Base-by-base conservation (phyloP, 2,113 vertebrate genomes). In the Labrus mixtus region DNA sequence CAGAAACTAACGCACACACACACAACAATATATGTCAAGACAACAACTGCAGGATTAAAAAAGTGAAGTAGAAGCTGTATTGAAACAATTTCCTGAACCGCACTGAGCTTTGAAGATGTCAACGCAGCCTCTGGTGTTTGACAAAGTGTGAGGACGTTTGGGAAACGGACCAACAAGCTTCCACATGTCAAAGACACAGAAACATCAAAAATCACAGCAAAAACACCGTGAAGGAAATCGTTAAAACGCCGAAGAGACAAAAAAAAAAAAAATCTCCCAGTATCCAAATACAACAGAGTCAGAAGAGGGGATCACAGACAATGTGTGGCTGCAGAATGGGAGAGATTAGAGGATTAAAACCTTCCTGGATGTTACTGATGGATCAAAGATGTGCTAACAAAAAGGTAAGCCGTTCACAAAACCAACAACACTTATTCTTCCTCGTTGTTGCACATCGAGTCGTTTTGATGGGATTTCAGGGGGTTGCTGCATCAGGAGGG, bases 301-400 rank as follows among this genome's bases (percentile, higher is more conserved):
- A 76, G 53, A 85, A 60, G 56, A 50, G 19, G 69, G 57, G 80
- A 89, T 82, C 78, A 84, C 15, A 78, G 69, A 41, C 75, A 41
- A 64, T 55, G 54, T 80, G 78, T 87, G 86, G 88, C 86, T 66
- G 64, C 60, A 16, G 57, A 43, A 74, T 12, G 20, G 50, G 37
- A 61, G 73, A 78, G 85, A 89, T 89, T 86, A 79, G 76, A 85
- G 82, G 86, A 85, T 87, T 83, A 82, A 33, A 20, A 62, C 57
- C 67, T 78, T 85, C 79, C 71, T 63, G 76, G 77, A 83, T 87
- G 83, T 79, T 72, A 53, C 70, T 62, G 86, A 84, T 74, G 75
- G 73, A 85, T 85, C 82, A 73, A 82, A 82, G 84, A 75, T 73
- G 76, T 39, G 56, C 57, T 46, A 3, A 71, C 67, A 76, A 59